Evolutionary conservation across 2,113 vertebrate genomes (phyloP).

Genomic region (Nannospalax galili): DNA sequence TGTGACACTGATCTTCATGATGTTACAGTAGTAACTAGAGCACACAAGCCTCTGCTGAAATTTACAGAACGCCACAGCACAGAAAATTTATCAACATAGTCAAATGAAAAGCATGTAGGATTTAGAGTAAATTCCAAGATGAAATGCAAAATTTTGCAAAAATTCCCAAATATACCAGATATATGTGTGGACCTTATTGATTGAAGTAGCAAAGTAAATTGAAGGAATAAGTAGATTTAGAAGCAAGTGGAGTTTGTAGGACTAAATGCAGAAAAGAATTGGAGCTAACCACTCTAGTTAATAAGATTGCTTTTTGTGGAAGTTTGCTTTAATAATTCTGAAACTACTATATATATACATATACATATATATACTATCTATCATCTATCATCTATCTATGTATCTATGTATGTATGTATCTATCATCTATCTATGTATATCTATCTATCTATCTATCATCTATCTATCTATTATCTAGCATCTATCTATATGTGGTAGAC

Average conservation of each 20-base stretch:
- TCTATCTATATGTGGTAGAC: too few relatives aligned
- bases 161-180: neutral
- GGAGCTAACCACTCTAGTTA: too few relatives aligned
- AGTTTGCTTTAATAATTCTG: neutral
- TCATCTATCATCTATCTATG: too few relatives aligned
- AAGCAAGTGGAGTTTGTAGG: neutral
- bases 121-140: neutral
- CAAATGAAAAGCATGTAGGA: neutral
- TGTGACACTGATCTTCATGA: neutral
- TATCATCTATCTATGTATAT: too few relatives aligned
- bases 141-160: neutral
- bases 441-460: too few relatives aligned
- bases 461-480: too few relatives aligned
- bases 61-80: neutral
- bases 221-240: neutral
- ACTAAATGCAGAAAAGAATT: neutral
- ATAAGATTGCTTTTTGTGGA: neutral
- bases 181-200: neutral
- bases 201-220: neutral
- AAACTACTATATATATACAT: neutral
- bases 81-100: neutral
- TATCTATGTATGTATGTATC: too few relatives aligned
- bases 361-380: too few relatives aligned
- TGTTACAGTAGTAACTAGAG: neutral
- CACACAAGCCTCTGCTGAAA: neutral